phyloP scores from a whole-genome alignment of 2,113 vertebrate species.

The Neogobius melanostomus region DNA sequence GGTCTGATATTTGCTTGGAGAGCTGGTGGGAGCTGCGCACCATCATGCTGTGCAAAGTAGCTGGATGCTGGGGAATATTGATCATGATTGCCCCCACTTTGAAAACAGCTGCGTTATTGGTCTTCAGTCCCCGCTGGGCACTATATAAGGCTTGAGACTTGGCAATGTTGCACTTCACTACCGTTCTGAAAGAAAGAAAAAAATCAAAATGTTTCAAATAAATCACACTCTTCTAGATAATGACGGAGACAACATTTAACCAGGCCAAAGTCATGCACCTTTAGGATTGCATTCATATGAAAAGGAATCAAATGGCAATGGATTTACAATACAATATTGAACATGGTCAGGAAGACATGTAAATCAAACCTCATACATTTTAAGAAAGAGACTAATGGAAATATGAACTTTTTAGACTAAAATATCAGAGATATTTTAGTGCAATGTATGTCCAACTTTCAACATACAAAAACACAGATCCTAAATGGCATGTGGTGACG shows the following conservation, averaged over 20 bases:
- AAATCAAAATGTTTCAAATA: not conserved
- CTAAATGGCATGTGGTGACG: constrained; percentile 22
- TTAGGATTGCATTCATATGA: constrained; percentile 15
- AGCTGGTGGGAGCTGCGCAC: constrained; percentile 98
- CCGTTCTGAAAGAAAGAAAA: constrained; percentile 80
- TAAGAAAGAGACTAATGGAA: not conserved
- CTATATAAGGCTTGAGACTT: constrained; percentile 98
- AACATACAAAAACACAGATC: not conserved
- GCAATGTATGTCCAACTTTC: not conserved
- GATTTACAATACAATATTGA: constrained; percentile 1
- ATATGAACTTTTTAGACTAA: not conserved
- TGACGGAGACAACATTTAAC: constrained; percentile 18
- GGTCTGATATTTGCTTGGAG: constrained; percentile 98
- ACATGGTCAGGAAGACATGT: not conserved
- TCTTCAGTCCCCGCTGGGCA: constrained; percentile 91
- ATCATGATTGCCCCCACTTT: constrained; percentile 97
- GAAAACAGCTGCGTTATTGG: constrained; percentile 93
- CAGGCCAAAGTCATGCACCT: constrained; percentile 47
- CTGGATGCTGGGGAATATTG: constrained; percentile 98
- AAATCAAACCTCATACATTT: not conserved
- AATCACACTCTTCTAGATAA: constrained; percentile 10
- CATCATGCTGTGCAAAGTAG: constrained; percentile 99
- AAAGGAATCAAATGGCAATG: constrained; percentile 4
- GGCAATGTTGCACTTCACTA: constrained; percentile 98
- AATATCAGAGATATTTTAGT: constrained; percentile 1